These are phyloP conservation scores for Gambusia affinis DNA, from an alignment of 2,113 vertebrate genomes.

Conservation along the genomic window DNA sequence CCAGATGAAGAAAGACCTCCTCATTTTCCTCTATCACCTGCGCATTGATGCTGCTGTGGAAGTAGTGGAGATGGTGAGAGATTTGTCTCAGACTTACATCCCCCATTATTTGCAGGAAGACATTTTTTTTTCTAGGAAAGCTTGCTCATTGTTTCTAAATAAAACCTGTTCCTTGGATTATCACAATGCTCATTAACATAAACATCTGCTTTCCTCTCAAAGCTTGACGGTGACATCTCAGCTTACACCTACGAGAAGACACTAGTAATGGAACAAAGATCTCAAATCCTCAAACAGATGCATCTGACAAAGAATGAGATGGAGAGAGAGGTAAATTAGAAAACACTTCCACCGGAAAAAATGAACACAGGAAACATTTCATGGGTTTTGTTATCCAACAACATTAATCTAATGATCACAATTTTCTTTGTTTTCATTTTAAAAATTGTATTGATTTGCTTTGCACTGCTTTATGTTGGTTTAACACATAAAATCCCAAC, in stretches of 20 bases:
- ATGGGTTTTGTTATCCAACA: background rate
- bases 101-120: too few relatives aligned
- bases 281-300: constrained; percentile 98
- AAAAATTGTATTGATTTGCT: too few relatives aligned
- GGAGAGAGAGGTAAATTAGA: constrained; percentile 89
- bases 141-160: background rate
- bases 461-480: too few relatives aligned
- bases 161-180: background rate
- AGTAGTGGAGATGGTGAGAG: constrained; percentile 96
- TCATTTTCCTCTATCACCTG: constrained; percentile 95
- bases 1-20: constrained; percentile 99
- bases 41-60: constrained; percentile 94
- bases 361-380: background rate
- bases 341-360: background rate
- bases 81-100: constrained; percentile 15
- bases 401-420: too few relatives aligned
- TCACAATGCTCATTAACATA: background rate
- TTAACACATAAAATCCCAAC: too few relatives aligned
- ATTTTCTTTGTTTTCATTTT: too few relatives aligned
- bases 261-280: constrained; percentile 94
- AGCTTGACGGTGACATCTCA: constrained; percentile 95
- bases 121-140: too few relatives aligned
- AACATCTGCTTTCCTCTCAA: constrained; percentile 14
- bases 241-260: constrained; percentile 99
- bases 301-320: constrained; percentile 97